Evolutionary conservation across 2,113 vertebrate genomes (phyloP).

Genomic region (Thamnaconus septentrionalis): DNA sequence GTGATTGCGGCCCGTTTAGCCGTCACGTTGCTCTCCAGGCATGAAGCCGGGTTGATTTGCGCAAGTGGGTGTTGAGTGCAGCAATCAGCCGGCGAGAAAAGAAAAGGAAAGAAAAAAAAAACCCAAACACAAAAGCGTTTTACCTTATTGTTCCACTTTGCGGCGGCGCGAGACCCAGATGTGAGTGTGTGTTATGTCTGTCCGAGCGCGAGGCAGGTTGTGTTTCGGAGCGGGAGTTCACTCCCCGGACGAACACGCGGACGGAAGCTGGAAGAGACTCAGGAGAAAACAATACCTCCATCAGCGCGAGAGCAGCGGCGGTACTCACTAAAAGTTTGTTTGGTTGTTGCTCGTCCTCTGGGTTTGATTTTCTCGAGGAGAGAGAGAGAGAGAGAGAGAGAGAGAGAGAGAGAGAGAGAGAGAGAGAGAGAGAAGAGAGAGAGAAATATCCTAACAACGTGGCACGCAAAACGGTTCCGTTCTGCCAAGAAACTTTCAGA

Average conservation of each 20-base stretch:
- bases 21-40: not conserved
- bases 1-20: conserved; percentile 14
- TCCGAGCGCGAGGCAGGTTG: conserved; percentile 1
- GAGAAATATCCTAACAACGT: too few species aligned
- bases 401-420: too few species aligned
- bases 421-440: too few species aligned
- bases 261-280: conserved; percentile 12
- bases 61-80: conserved; percentile 10
- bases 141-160: not conserved
- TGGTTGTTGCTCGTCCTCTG: conserved; percentile 11
- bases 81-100: not conserved
- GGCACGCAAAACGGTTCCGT: not conserved
- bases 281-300: conserved; percentile 4
- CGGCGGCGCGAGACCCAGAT: conserved; percentile 1
- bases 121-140: not conserved
- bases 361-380: conserved; percentile 7
- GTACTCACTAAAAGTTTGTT: conserved; percentile 17
- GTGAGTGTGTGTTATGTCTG: conserved; percentile 25
- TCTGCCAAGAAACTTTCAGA: not conserved
- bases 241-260: conserved; percentile 11
- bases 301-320: conserved; percentile 11
- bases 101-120: conserved; percentile 1
- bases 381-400: not conserved
- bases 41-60: conserved; percentile 4
- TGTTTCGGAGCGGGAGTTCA: not conserved